Evolutionary conservation across 2,113 vertebrate species (phyloP).

Genomic region (Dicerorhinus sumatrensis): DNA sequence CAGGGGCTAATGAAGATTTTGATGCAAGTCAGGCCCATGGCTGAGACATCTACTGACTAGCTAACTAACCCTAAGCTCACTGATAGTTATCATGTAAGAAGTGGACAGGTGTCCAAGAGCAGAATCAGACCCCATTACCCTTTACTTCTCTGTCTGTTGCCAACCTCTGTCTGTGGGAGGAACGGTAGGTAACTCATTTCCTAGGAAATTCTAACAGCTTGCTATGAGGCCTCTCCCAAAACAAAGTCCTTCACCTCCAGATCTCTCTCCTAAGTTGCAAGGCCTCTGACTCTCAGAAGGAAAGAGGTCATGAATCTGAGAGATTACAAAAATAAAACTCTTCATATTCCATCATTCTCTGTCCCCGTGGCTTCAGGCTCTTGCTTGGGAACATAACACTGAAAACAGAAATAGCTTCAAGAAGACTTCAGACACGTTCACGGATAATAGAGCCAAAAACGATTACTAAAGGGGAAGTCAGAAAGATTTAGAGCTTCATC

Average conservation of each 20-base stretch:
- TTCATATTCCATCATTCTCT: neutral
- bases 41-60: neutral
- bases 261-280: neutral
- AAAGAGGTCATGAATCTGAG: constrained; percentile 47
- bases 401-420: constrained; percentile 73
- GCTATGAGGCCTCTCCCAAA: neutral
- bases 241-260: neutral
- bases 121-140: neutral
- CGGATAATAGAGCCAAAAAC: constrained; percentile 37
- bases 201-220: constrained; percentile 39
- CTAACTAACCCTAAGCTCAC: neutral
- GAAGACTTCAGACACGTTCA: constrained; percentile 67
- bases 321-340: constrained; percentile 56
- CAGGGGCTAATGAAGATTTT: neutral
- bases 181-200: neutral
- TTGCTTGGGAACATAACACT: constrained; percentile 46
- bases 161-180: neutral
- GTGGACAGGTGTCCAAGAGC: neutral
- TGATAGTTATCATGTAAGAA: neutral
- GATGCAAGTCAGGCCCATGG: neutral
- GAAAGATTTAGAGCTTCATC: constrained; percentile 10
- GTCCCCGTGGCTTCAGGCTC: constrained; percentile 39
- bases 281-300: neutral
- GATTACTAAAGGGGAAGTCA: neutral
- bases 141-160: neutral